Evolutionary conservation across 2,888 invertebrate genomes (phyloP).

Genomic region (Thelaira solivaga): DNA sequence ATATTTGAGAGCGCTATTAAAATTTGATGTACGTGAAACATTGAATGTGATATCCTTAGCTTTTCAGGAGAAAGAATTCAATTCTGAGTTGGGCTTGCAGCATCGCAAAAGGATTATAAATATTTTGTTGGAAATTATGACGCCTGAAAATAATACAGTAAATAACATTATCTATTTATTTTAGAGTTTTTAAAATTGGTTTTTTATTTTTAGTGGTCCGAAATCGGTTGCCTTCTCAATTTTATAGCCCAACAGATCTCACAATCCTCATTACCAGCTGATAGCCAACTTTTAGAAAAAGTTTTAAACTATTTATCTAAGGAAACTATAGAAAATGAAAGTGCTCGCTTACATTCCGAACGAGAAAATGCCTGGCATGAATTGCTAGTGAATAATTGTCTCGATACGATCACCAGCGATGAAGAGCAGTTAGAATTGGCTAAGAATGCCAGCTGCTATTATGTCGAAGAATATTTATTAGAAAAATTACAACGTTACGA

Average conservation of each 20-base stretch:
- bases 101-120: slow-evolving; percentile 87
- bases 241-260: slow-evolving; percentile 83
- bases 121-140: slow-evolving; percentile 86
- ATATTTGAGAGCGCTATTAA: slow-evolving; percentile 84
- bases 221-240: slow-evolving; percentile 81
- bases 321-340: slow-evolving; percentile 75
- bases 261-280: slow-evolving; percentile 74
- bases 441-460: slow-evolving; percentile 82
- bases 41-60: slow-evolving; percentile 90
- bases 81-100: slow-evolving; percentile 83
- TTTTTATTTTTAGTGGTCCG: slow-evolving; percentile 72
- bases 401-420: slow-evolving; percentile 80
- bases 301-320: slow-evolving; percentile 81
- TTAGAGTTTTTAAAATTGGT: neutral
- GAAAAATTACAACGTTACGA: slow-evolving; percentile 81
- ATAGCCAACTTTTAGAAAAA: slow-evolving; percentile 79
- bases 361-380: slow-evolving; percentile 86
- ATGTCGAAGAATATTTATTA: slow-evolving; percentile 84
- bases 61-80: slow-evolving; percentile 88
- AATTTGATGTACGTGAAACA: slow-evolving; percentile 90
- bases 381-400: slow-evolving; percentile 81
- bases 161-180: slow-evolving; percentile 70
- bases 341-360: slow-evolving; percentile 80
- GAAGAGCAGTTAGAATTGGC: slow-evolving; percentile 81
- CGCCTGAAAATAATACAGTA: slow-evolving; percentile 82